Percentiles rank a stretch among this genome's conserved stretches.
Evolutionary conservation across 2,797 vertebrate species (phyloP).

Genomic region (Lacerta viridis): DNA sequence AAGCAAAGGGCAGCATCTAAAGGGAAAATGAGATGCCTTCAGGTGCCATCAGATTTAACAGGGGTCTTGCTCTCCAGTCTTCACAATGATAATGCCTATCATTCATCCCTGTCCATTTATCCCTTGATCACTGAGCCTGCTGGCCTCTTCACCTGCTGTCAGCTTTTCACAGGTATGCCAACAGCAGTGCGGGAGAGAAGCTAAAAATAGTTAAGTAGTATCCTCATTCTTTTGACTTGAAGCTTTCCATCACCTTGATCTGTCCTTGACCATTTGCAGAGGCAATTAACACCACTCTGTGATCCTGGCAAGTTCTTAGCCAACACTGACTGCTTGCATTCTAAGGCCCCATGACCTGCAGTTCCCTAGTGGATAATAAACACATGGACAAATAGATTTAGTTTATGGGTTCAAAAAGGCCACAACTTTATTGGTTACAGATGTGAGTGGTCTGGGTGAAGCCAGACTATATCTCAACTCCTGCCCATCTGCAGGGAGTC

Average conservation of each 20-base stretch:
- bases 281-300: constrained; percentile 1
- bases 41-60: background rate
- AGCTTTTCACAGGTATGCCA: background rate
- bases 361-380: no score
- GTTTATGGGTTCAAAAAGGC: no score
- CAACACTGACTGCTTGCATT: background rate
- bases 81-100: background rate
- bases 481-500: no score
- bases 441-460: no score
- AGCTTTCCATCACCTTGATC: background rate
- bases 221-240: background rate
- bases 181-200: background rate
- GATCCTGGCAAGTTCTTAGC: background rate
- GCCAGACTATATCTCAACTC: no score
- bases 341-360: no score
- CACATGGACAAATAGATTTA: no score
- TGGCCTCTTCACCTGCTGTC: background rate
- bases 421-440: no score
- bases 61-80: background rate
- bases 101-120: constrained; percentile 1
- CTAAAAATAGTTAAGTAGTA: background rate
- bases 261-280: background rate
- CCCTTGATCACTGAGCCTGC: background rate
- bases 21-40: constrained; percentile 7
- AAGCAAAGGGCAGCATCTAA: background rate